Conservation (phyloP, 2,888 invertebrate species). For the Callyntrura guangdongensis region DNA sequence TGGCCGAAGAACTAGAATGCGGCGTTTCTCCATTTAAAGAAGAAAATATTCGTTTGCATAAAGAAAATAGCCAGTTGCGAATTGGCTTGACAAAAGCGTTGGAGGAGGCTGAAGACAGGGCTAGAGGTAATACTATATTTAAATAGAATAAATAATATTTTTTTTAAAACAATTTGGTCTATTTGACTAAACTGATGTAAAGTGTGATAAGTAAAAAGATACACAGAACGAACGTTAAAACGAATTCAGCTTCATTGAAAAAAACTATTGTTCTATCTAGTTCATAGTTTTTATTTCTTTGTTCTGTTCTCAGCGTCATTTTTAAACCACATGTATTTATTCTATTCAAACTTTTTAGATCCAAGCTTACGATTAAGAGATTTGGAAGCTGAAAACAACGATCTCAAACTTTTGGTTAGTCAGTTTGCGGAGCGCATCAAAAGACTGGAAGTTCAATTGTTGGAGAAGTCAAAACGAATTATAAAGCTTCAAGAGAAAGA, state of each 20-base stretch:
- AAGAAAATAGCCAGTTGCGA: slow-evolving; percentile 83
- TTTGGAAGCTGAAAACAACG: slow-evolving; percentile 82
- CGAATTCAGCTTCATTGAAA: no score
- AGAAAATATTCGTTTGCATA: slow-evolving; percentile 81
- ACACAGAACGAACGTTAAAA: no score
- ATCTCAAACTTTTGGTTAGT: slow-evolving; percentile 82
- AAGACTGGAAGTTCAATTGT: slow-evolving; percentile 73
- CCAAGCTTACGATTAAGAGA: slow-evolving; percentile 74
- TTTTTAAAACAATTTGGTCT: no score
- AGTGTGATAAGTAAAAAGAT: no score
- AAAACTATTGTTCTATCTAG: no score
- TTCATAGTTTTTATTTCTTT: no score
- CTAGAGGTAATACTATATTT: slow-evolving; percentile 80
- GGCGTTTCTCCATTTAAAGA: slow-evolving; percentile 83
- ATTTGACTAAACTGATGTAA: no score
- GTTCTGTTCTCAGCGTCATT: no score
- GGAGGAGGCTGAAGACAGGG: slow-evolving; percentile 78
- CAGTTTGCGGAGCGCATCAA: slow-evolving; percentile 82
- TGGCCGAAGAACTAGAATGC: slow-evolving; percentile 82
- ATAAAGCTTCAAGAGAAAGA: slow-evolving; percentile 74
- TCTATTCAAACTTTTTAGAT: slow-evolving; percentile 28
- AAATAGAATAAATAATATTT: background rate
- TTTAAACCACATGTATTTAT: no score
- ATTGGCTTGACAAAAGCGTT: slow-evolving; percentile 76
- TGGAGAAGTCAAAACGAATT: slow-evolving; percentile 79